A percentile compares a stretch with the other conserved stretches of the same genome.
Conservation (phyloP, 2,797 vertebrate species). For the Anolis apletophallus region DNA sequence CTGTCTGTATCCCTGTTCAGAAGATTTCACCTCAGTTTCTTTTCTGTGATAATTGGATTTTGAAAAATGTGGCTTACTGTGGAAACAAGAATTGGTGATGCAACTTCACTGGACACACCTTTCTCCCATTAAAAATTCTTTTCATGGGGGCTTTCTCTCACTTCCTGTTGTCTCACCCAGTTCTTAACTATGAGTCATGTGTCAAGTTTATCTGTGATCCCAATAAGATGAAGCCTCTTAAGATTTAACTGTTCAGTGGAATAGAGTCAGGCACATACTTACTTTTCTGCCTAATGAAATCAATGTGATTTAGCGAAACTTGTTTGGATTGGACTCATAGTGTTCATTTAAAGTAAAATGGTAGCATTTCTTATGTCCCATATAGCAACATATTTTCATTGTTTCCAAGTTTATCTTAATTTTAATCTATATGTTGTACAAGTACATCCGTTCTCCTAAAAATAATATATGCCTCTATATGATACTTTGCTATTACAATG, state of each 20-base stretch:
- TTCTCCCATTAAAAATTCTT: too few species aligned
- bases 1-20: too few species aligned
- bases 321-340: not conserved
- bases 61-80: too few species aligned
- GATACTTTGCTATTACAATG: not conserved
- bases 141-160: too few species aligned
- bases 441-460: not conserved
- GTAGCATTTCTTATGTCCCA: not conserved
- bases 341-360: not conserved
- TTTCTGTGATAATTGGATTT: too few species aligned
- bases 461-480: not conserved
- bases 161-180: too few species aligned
- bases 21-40: too few species aligned
- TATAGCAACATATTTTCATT: not conserved
- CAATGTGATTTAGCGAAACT: not conserved
- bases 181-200: too few species aligned
- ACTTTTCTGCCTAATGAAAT: not conserved
- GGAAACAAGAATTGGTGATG: too few species aligned
- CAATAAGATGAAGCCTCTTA: not conserved
- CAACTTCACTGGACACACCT: too few species aligned
- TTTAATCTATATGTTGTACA: not conserved
- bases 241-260: not conserved
- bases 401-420: not conserved
- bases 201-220: not conserved
- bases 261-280: not conserved